Conservation (phyloP, 2,888 invertebrate species). For the Chironomus tentans region DNA sequence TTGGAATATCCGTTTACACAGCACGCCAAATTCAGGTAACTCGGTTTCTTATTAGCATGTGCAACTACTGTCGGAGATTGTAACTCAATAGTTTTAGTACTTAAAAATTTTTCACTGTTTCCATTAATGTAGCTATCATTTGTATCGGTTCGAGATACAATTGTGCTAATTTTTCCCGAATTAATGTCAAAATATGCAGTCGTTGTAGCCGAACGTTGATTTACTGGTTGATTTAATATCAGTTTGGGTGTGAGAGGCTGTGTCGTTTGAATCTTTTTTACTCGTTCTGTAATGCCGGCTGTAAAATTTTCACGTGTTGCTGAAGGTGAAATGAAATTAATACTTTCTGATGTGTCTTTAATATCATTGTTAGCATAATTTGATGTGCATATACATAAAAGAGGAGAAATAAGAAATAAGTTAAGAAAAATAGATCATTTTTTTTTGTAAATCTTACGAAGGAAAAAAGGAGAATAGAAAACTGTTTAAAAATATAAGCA, state of each 20-base stretch:
- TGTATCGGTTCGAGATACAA: slow-evolving; percentile 32
- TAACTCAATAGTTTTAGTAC: slow-evolving; percentile 18
- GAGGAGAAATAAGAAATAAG: too few species aligned
- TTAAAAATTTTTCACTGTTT: not conserved
- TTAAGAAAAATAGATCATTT: too few species aligned
- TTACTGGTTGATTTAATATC: slow-evolving; percentile 41
- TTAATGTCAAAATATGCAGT: slow-evolving; percentile 33
- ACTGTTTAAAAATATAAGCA: too few species aligned
- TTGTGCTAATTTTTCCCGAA: slow-evolving; percentile 38
- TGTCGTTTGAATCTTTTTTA: slow-evolving; percentile 46
- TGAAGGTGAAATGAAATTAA: slow-evolving; percentile 53
- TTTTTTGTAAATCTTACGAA: too few species aligned
- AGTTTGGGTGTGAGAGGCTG: slow-evolving; percentile 17
- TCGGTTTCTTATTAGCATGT: slow-evolving; percentile 60
- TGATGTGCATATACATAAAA: too few species aligned
- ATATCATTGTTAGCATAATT: slow-evolving; percentile 27
- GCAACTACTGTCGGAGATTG: slow-evolving; percentile 17
- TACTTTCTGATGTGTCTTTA: slow-evolving; percentile 50
- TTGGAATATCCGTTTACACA: slow-evolving; percentile 86
- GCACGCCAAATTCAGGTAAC: slow-evolving; percentile 80
- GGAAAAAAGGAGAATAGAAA: too few species aligned
- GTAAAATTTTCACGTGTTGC: slow-evolving; percentile 47
- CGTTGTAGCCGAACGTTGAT: slow-evolving; percentile 36
- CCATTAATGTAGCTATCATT: slow-evolving; percentile 5
- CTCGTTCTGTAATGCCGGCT: slow-evolving; percentile 52